phyloP scores from a whole-genome alignment of 2,888 invertebrate species.

The Dascillus cervinus region DNA sequence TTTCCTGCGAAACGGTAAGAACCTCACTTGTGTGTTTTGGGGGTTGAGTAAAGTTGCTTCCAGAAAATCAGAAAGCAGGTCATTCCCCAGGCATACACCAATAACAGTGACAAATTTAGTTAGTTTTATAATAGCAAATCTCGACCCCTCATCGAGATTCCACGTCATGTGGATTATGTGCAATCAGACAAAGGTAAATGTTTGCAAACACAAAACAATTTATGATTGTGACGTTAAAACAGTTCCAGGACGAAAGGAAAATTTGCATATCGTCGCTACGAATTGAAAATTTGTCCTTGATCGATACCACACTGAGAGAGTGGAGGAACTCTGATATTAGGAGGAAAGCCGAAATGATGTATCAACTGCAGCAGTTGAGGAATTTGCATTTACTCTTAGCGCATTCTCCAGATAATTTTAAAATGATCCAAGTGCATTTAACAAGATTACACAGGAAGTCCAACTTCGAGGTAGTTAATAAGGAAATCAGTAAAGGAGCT shows the following conservation, averaged over 20 bases:
- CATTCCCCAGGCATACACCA: conserved; percentile 56
- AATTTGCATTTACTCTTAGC: conserved; percentile 36
- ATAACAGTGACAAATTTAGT: conserved; percentile 59
- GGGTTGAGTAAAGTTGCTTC: background rate
- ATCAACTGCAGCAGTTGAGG: conserved; percentile 32
- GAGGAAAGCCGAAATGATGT: conserved; percentile 26
- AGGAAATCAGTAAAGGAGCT: too few relatives aligned
- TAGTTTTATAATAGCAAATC: conserved; percentile 65
- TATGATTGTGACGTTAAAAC: conserved; percentile 1
- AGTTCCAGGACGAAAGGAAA: conserved; percentile 39
- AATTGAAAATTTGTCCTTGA: conserved; percentile 45
- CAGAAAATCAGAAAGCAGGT: conserved; percentile 58
- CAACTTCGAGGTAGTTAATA: too few relatives aligned
- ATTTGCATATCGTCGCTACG: conserved; percentile 46
- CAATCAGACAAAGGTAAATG: conserved; percentile 42
- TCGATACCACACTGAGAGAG: conserved; percentile 47
- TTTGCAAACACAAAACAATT: background rate
- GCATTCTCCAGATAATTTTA: conserved; percentile 27
- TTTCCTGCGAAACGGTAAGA: conserved; percentile 63
- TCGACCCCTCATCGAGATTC: conserved; percentile 48
- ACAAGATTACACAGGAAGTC: too few relatives aligned
- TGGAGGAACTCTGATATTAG: conserved; percentile 42
- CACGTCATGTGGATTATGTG: conserved; percentile 51
- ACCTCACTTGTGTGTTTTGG: background rate
- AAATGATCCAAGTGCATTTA: too few relatives aligned